A percentile compares a stretch with the other conserved stretches of the same genome.
Evolutionary conservation across 2,888 invertebrate species (phyloP).

Genomic region (Rutpela maculata): DNA sequence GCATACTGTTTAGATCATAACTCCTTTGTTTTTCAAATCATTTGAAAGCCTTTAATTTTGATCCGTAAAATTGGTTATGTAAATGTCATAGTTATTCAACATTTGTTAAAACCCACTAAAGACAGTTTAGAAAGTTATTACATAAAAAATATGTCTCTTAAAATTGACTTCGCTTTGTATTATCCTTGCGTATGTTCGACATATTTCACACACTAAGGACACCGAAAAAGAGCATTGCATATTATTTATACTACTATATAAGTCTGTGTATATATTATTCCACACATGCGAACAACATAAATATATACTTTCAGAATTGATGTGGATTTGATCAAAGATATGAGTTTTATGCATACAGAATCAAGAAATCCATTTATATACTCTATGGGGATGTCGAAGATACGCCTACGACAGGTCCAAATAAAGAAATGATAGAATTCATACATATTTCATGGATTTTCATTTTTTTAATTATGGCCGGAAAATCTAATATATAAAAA

Average conservation of each 20-base stretch:
- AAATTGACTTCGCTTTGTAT: no score
- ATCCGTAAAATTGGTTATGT: no score
- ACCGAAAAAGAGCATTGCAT: background rate
- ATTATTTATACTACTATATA: background rate
- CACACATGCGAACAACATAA: background rate
- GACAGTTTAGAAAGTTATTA: no score
- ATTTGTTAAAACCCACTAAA: no score
- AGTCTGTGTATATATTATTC: background rate
- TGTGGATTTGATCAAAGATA: conserved; percentile 4
- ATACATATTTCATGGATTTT: background rate
- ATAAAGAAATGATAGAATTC: background rate
- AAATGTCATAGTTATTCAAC: no score
- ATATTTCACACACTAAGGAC: background rate
- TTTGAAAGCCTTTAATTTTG: no score
- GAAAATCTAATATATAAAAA: no score
- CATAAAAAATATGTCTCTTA: no score
- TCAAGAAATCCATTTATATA: background rate
- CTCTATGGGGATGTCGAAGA: background rate
- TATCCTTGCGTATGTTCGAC: background rate
- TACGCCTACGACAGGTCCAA: background rate
- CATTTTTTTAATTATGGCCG: background rate
- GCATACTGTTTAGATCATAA: no score
- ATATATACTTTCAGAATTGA: background rate
- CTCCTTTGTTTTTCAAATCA: no score
- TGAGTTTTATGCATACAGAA: background rate